phyloP scores from a whole-genome alignment of 2,888 invertebrate species.

The Parthenolecanium corni region DNA sequence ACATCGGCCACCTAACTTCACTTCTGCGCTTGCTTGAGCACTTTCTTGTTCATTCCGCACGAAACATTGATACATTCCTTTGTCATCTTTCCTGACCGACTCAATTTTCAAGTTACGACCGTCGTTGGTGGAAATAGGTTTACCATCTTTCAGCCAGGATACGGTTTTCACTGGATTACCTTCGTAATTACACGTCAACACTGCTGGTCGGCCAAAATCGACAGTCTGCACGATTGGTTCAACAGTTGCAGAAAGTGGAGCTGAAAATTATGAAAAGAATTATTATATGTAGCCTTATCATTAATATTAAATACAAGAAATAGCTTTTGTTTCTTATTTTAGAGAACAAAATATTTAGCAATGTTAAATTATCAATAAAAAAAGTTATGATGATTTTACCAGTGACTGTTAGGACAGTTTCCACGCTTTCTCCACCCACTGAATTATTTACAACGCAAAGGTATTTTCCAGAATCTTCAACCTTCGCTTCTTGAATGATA shows the following conservation, averaged over 20 bases:
- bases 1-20: constrained; percentile 85
- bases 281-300: too few species aligned
- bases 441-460: constrained; percentile 89
- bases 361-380: too few species aligned
- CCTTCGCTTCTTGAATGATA: constrained; percentile 79
- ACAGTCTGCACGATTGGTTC: constrained; percentile 85
- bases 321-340: too few species aligned
- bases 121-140: constrained; percentile 69
- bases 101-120: constrained; percentile 60
- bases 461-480: constrained; percentile 89
- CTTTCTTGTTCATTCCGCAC: constrained; percentile 86
- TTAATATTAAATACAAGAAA: too few species aligned
- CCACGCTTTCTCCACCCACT: constrained; percentile 84
- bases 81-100: constrained; percentile 83
- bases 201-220: constrained; percentile 84
- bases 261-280: constrained; percentile 39
- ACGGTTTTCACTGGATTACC: constrained; percentile 78
- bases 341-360: background rate
- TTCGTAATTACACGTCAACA: constrained; percentile 67
- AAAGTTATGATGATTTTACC: constrained; percentile 37
- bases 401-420: constrained; percentile 82
- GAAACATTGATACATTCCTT: constrained; percentile 96
- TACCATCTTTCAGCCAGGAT: constrained; percentile 87
- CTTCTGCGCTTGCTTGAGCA: constrained; percentile 81
- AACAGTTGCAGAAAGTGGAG: constrained; percentile 74